Conservation (phyloP, 2,888 invertebrate species). For the Andricus quercusramuli region DNA sequence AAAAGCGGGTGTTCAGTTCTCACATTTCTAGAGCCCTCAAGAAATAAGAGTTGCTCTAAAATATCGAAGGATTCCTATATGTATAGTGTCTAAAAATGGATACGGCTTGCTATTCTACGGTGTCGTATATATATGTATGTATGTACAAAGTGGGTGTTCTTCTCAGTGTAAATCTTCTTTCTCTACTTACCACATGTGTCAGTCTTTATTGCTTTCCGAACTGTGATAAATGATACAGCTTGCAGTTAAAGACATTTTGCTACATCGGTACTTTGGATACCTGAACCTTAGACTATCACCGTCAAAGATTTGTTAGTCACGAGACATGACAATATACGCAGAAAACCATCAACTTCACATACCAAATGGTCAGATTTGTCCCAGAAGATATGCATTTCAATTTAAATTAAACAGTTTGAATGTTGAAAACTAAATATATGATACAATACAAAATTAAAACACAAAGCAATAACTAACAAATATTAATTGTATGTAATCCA, state of each 20-base stretch:
- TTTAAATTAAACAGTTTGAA: too few species aligned
- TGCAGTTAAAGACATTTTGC: slow-evolving; percentile 26
- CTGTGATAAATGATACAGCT: slow-evolving; percentile 29
- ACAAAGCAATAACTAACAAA: too few species aligned
- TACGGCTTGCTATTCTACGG: background rate
- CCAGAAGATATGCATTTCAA: too few species aligned
- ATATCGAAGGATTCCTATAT: background rate
- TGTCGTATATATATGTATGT: background rate
- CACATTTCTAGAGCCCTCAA: background rate
- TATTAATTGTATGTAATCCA: too few species aligned
- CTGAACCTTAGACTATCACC: background rate
- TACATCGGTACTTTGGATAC: background rate
- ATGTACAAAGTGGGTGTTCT: slow-evolving; percentile 12
- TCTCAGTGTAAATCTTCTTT: slow-evolving; percentile 25
- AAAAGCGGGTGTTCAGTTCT: background rate
- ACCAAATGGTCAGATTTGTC: too few species aligned
- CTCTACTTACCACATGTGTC: slow-evolving; percentile 26
- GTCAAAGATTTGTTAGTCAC: background rate
- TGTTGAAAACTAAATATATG: too few species aligned
- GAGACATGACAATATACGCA: background rate
- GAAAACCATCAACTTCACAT: background rate
- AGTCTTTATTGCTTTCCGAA: slow-evolving; percentile 38
- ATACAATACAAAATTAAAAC: too few species aligned
- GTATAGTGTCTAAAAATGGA: slow-evolving; percentile 5
- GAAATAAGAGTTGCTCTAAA: background rate